Conservation (phyloP, 1,140 invertebrate species). For the Trichonephila inaurata region DNA sequence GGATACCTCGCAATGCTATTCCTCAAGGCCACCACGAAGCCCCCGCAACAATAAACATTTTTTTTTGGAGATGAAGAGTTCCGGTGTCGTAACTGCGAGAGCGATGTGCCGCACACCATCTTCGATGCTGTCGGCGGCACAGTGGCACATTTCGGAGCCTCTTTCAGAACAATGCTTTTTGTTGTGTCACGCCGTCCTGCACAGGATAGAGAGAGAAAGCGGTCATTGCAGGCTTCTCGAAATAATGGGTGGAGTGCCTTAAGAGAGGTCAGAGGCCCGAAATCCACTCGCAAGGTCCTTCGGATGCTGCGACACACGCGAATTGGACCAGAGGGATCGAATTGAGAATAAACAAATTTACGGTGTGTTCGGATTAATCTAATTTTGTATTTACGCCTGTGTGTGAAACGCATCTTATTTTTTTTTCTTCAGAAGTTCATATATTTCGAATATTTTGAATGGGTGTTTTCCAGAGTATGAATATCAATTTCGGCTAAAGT, state of each 20-base stretch:
- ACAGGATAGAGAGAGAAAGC: slow-evolving; percentile 7
- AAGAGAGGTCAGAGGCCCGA: slow-evolving; percentile 53
- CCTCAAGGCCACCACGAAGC: too few species aligned
- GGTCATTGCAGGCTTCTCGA: slow-evolving; percentile 40
- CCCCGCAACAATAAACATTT: too few species aligned
- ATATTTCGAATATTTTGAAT: too few species aligned
- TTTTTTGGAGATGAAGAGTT: neutral
- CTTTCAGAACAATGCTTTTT: slow-evolving; percentile 34
- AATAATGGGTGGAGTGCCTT: slow-evolving; percentile 35
- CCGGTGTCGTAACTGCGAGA: neutral
- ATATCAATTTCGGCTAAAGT: too few species aligned
- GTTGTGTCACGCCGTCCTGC: slow-evolving; percentile 8
- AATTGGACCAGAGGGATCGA: neutral
- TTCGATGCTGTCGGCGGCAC: neutral
- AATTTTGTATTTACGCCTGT: neutral
- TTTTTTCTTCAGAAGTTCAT: too few species aligned
- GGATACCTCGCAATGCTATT: too few species aligned
- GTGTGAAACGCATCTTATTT: neutral
- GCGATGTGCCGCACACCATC: too few species aligned
- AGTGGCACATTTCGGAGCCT: slow-evolving; percentile 49
- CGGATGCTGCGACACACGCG: neutral
- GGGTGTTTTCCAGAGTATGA: too few species aligned
- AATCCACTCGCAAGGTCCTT: slow-evolving; percentile 34
- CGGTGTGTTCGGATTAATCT: neutral
- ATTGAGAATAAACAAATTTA: too few species aligned